phyloP scores from a whole-genome alignment of 2,888 invertebrate genomes.

The Lepeophtheirus nordmannii region DNA sequence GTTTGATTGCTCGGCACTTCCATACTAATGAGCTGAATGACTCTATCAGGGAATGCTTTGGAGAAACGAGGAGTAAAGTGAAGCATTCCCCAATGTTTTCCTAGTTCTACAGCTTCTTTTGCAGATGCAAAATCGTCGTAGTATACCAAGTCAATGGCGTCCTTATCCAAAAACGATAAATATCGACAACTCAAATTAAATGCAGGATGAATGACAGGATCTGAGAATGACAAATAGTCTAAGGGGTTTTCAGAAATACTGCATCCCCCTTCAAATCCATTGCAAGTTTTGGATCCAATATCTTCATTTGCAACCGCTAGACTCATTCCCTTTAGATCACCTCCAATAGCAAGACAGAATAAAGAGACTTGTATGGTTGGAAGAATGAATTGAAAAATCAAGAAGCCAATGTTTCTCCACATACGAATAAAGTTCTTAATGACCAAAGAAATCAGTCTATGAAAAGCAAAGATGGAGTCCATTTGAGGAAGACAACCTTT shows the following conservation, averaged over 20 bases:
- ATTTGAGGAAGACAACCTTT: neutral
- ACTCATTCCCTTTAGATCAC: slow-evolving; percentile 32
- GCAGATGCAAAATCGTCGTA: slow-evolving; percentile 26
- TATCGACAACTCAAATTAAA: slow-evolving; percentile 13
- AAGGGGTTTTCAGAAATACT: neutral
- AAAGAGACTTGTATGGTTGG: slow-evolving; percentile 36
- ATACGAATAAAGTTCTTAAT: slow-evolving; percentile 21
- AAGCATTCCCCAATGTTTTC: slow-evolving; percentile 33
- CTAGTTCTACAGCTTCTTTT: slow-evolving; percentile 31
- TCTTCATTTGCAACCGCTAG: slow-evolving; percentile 36
- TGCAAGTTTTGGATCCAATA: neutral
- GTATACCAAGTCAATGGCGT: slow-evolving; percentile 2
- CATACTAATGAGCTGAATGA: slow-evolving; percentile 23
- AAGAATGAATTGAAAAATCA: slow-evolving; percentile 36
- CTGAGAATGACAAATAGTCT: neutral
- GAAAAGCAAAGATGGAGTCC: neutral
- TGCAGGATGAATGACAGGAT: neutral
- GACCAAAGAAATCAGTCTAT: neutral
- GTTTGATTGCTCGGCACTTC: slow-evolving; percentile 27
- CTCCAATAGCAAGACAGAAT: slow-evolving; percentile 33
- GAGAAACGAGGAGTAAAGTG: slow-evolving; percentile 32
- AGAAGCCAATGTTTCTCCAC: slow-evolving; percentile 30
- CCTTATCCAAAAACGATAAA: slow-evolving; percentile 7
- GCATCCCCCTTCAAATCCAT: neutral
- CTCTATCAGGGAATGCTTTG: slow-evolving; percentile 28